These are phyloP conservation scores for Heliconius eleuchia DNA, from an alignment of 1,140 invertebrate genomes.

Conservation along the genomic window DNA sequence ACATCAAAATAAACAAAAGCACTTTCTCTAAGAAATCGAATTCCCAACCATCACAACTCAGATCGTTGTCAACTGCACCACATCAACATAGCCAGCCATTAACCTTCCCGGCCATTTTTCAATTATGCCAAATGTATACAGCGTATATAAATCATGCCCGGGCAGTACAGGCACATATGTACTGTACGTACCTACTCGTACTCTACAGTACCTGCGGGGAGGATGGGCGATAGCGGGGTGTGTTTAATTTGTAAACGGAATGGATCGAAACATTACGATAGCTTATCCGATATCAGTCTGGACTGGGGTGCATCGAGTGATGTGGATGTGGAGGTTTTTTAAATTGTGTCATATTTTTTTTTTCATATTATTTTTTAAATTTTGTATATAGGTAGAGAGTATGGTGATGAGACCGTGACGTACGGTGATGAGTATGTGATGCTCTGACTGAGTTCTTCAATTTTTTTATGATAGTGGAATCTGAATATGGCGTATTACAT, in stretches of 20 bases:
- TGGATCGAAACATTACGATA: conserved; percentile 63
- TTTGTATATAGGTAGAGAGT: background rate
- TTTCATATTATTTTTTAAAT: background rate
- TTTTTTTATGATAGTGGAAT: background rate
- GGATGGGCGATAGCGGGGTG: conserved; percentile 39
- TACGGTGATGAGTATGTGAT: no score
- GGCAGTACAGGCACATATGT: conserved; percentile 29
- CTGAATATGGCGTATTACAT: no score
- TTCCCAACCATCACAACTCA: background rate
- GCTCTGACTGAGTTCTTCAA: background rate
- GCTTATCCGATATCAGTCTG: conserved; percentile 57
- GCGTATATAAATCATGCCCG: conserved; percentile 67
- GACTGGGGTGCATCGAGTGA: conserved; percentile 50
- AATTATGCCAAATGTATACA: conserved; percentile 77
- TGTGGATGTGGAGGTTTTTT: conserved; percentile 30
- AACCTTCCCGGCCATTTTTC: conserved; percentile 70
- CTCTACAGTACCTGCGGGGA: conserved; percentile 34
- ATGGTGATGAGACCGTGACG: background rate
- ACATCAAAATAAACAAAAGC: background rate
- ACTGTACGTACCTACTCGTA: conserved; percentile 6
- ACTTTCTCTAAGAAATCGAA: background rate
- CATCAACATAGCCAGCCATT: conserved; percentile 43
- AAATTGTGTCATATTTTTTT: background rate
- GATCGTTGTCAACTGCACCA: background rate
- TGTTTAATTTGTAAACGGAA: conserved; percentile 76